phyloP scores from a whole-genome alignment of 2,113 vertebrate genomes.

The Thymallus thymallus region DNA sequence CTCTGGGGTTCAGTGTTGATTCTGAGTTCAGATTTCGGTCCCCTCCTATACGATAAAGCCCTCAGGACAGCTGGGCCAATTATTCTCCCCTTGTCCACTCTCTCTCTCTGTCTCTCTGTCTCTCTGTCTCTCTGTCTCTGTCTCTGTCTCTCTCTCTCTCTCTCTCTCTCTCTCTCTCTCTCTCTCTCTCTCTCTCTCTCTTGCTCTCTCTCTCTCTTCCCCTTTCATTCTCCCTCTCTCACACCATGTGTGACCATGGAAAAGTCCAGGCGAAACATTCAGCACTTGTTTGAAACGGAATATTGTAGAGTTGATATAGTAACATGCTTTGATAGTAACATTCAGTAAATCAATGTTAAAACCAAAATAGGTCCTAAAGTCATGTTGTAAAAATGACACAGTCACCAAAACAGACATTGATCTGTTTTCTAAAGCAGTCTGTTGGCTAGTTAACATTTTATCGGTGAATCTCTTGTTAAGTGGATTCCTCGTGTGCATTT shows the following conservation, averaged over 20 bases:
- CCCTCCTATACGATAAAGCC: conserved; percentile 48
- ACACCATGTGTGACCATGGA: conserved; percentile 13
- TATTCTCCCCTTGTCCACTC: conserved; percentile 23
- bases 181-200: too few relatives aligned
- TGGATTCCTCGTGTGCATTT: conserved; percentile 52
- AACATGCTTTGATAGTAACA: not conserved
- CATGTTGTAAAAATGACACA: not conserved
- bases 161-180: too few relatives aligned
- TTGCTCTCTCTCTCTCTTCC: too few relatives aligned
- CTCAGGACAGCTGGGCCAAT: conserved; percentile 43
- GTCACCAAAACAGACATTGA: not conserved
- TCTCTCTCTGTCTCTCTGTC: conserved; percentile 6
- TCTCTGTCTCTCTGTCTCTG: conserved; percentile 5
- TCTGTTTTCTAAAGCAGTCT: conserved; percentile 15
- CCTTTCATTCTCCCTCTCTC: conserved; percentile 2
- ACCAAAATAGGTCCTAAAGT: not conserved
- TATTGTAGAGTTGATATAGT: not conserved
- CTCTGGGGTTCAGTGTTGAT: conserved; percentile 29
- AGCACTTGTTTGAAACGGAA: not conserved
- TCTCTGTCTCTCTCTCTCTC: conserved; percentile 5
- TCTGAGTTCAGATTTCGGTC: conserved; percentile 47
- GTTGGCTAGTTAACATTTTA: conserved; percentile 39
- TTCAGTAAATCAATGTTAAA: not conserved
- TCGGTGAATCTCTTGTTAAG: conserved; percentile 50
- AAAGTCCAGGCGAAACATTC: conserved; percentile 29